Base-by-base conservation (phyloP, 2,888 invertebrate species). In the Branchinecta sandiegonensis region DNA sequence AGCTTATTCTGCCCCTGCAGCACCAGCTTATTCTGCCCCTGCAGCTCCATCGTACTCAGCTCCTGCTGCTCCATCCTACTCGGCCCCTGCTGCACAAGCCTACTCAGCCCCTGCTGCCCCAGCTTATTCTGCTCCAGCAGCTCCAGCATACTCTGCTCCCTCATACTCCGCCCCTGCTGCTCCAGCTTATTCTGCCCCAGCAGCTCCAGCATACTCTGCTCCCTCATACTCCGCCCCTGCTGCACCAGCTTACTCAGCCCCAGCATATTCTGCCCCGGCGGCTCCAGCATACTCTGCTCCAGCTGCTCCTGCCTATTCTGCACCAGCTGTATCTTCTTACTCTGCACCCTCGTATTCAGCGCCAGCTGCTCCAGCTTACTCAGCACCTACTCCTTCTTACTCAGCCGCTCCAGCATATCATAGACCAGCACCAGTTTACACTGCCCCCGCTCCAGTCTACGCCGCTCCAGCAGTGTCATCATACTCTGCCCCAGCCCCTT, bases 331-430 rank as follows among this genome's bases (percentile, higher is more conserved):
- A 56, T n/a, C 63, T 56, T 23, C 63, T 56, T n/a, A 17, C 23
- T n/a, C 63, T 56, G 63, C 63, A 56, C 67, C 63, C 8, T 37
- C 66, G 2, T 69, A 69, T 48, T 69, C 69, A 9, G 66, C 69
- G 10, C 67, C 67, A 47, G 17, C 67, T 50, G 65, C 67, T 7
- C 67, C 23, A 48, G n/a, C 1, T 6, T 70, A 64, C 65, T 66
- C 17, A 56, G 68, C 46, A 66, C 69, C 67, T 66, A 64, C 68
- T 12, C 48, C 47, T 14, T 12, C 67, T 0, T 47, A 47, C 14
- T 48, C 66, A 8, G 13, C 48, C 10, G 67, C 67, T n/a, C 67
- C 67, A 13, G 48, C 48, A 9, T 23, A 67, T 48, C 10, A 56
- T 9, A 23, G 14, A 17, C 63, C 63, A 56, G 63, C 11, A 8